Evolutionary conservation across 2,888 invertebrate genomes (phyloP).

Genomic region (Andricus quercusramuli): DNA sequence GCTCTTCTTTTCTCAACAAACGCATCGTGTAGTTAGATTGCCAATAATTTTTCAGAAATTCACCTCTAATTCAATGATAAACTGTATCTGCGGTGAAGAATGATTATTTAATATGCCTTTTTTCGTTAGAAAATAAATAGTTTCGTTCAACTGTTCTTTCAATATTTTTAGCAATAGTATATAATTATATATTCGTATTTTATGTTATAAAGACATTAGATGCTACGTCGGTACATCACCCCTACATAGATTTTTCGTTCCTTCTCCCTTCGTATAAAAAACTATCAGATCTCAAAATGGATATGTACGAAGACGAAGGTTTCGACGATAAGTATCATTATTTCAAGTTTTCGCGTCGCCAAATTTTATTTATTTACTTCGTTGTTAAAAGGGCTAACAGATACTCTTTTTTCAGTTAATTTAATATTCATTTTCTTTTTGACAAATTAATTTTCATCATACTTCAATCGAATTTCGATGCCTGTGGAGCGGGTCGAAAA

Average conservation of each 20-base stretch:
- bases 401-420: not conserved
- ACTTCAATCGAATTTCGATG: too few relatives aligned
- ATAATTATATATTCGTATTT: constrained; percentile 31
- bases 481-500: too few relatives aligned
- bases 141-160: constrained; percentile 13
- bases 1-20: constrained; percentile 14
- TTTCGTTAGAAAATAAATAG: constrained; percentile 35
- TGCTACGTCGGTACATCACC: not conserved
- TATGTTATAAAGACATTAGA: constrained; percentile 24
- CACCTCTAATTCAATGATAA: constrained; percentile 19
- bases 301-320: constrained; percentile 58
- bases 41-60: constrained; percentile 27
- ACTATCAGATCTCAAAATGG: constrained; percentile 53
- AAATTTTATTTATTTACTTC: constrained; percentile 21
- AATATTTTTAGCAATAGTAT: constrained; percentile 27
- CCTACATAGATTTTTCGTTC: constrained; percentile 15
- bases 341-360: constrained; percentile 50
- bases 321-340: constrained; percentile 48
- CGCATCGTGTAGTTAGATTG: constrained; percentile 1
- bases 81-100: not conserved
- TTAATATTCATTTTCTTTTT: not conserved
- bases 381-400: not conserved
- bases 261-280: constrained; percentile 50
- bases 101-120: constrained; percentile 16
- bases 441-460: not conserved